phyloP scores from a whole-genome alignment of 1,140 invertebrate genomes.

The Leptonema lineaticorne region DNA sequence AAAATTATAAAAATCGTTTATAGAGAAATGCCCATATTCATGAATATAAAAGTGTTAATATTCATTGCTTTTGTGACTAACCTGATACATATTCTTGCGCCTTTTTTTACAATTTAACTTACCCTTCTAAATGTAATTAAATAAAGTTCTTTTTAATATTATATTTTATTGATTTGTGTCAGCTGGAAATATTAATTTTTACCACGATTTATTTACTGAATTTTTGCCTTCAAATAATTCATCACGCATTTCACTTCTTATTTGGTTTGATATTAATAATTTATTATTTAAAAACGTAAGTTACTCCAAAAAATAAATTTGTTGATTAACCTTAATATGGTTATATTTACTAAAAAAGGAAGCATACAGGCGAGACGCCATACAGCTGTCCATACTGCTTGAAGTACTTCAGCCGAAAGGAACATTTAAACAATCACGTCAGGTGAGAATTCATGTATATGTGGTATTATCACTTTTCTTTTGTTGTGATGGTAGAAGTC shows the following conservation, averaged over 20 bases:
- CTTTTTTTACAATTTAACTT: too few relatives aligned
- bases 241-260: constrained; percentile 16
- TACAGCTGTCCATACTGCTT: constrained; percentile 73
- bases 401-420: constrained; percentile 66
- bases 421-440: constrained; percentile 66
- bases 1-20: too few relatives aligned
- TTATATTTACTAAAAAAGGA: constrained; percentile 48
- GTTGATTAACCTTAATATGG: constrained; percentile 14
- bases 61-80: too few relatives aligned
- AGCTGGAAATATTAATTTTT: background rate
- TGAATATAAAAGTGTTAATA: too few relatives aligned
- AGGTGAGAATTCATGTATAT: constrained; percentile 36
- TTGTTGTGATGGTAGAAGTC: background rate
- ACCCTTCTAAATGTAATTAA: too few relatives aligned
- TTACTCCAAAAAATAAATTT: background rate
- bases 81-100: too few relatives aligned
- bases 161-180: constrained; percentile 3
- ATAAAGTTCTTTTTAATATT: too few relatives aligned
- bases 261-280: constrained; percentile 1
- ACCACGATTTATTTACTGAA: too few relatives aligned
- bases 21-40: too few relatives aligned
- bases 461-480: constrained; percentile 3
- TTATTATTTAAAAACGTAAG: background rate
- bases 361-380: constrained; percentile 73
- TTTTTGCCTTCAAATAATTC: too few relatives aligned